Percentiles rank a stretch among this genome's conserved stretches.
phyloP scores from a whole-genome alignment of 1,140 invertebrate genomes.

The Leptopilina clavipes region DNA sequence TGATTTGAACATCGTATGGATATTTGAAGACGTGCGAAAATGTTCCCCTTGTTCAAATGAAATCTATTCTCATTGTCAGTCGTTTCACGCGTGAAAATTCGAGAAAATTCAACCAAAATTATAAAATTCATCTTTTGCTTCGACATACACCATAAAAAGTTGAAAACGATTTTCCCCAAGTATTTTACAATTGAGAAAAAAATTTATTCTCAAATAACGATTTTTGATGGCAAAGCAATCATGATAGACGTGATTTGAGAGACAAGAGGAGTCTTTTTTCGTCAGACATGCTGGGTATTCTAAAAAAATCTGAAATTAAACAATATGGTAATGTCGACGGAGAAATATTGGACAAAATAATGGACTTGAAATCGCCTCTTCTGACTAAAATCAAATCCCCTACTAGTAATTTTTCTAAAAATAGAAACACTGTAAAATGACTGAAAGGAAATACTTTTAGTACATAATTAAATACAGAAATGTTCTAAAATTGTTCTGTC shows the following conservation, averaged over 20 bases:
- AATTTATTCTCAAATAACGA: not conserved
- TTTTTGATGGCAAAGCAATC: not conserved
- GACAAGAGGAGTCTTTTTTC: not conserved
- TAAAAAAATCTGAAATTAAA: no score
- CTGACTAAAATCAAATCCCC: no score
- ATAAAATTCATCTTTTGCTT: conserved; percentile 13
- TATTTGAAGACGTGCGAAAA: conserved; percentile 22
- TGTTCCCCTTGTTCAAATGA: conserved; percentile 3
- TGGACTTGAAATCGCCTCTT: no score
- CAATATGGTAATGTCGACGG: no score
- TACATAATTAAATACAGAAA: no score
- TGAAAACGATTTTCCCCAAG: not conserved
- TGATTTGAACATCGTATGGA: conserved; percentile 22
- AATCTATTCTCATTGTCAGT: conserved; percentile 33
- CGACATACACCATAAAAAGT: not conserved
- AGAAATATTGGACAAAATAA: no score
- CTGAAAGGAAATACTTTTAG: no score
- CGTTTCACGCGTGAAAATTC: not conserved
- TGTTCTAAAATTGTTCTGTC: no score
- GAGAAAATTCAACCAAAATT: not conserved
- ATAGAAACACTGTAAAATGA: no score
- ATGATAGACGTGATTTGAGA: not conserved
- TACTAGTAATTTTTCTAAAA: no score
- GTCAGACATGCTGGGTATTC: not conserved
- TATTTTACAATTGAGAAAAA: not conserved